Evolutionary conservation across 2,888 invertebrate species (phyloP).

Genomic region (Cyclophora punctaria): DNA sequence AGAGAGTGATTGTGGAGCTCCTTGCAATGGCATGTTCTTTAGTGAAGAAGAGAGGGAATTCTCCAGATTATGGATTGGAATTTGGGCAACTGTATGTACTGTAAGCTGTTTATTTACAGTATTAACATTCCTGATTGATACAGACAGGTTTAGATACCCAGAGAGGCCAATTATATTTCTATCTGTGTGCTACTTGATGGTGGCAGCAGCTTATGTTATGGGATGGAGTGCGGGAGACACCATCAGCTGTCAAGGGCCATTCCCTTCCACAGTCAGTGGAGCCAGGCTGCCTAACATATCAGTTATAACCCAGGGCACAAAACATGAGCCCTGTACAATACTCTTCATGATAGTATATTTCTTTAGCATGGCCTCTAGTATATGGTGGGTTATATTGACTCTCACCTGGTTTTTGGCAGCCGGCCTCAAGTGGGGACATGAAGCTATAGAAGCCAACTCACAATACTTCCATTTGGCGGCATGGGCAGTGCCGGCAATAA

Average conservation of each 20-base stretch:
- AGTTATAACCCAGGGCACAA: constrained; percentile 91
- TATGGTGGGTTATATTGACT: constrained; percentile 98
- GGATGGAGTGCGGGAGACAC: constrained; percentile 88
- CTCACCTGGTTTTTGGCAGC: constrained; percentile 98
- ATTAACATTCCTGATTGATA: constrained; percentile 94
- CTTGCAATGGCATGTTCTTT: constrained; percentile 95
- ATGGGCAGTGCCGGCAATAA: constrained; percentile 98
- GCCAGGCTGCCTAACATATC: constrained; percentile 84
- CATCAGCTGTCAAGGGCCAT: constrained; percentile 89
- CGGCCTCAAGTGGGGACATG: constrained; percentile 98
- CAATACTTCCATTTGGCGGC: constrained; percentile 98
- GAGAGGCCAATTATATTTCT: constrained; percentile 98
- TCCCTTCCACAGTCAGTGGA: constrained; percentile 80
- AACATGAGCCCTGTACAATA: constrained; percentile 89
- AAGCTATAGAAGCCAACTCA: constrained; percentile 97
- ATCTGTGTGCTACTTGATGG: constrained; percentile 96
- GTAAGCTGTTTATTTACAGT: constrained; percentile 94
- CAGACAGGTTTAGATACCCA: constrained; percentile 96
- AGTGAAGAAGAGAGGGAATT: constrained; percentile 86
- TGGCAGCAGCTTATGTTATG: constrained; percentile 92
- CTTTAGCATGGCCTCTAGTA: constrained; percentile 96
- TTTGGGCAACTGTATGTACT: constrained; percentile 93
- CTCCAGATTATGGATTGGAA: constrained; percentile 93
- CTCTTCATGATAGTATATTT: constrained; percentile 97
- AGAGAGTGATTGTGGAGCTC: constrained; percentile 87